These are phyloP conservation scores for Ia io DNA, from an alignment of 2,113 vertebrate species.

Conservation along the genomic window DNA sequence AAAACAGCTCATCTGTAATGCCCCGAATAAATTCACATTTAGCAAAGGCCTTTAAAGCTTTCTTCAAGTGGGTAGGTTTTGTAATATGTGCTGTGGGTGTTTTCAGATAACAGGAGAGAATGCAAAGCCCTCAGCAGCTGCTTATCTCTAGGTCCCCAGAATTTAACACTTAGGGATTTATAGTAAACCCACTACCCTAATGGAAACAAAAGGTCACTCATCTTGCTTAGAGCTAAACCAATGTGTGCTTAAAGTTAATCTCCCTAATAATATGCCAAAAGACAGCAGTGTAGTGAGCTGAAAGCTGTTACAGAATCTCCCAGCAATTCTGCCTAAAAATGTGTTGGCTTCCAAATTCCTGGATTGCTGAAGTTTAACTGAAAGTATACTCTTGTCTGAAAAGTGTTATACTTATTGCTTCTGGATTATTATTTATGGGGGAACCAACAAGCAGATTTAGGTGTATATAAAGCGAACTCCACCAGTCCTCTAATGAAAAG, in stretches of 20 bases:
- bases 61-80: slow-evolving; percentile 13
- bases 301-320: background rate
- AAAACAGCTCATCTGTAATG: background rate
- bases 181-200: slow-evolving; percentile 15
- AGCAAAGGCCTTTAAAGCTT: background rate
- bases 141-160: slow-evolving; percentile 54
- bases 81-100: background rate
- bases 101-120: slow-evolving; percentile 16
- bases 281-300: background rate
- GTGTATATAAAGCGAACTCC: background rate
- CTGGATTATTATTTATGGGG: background rate
- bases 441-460: background rate
- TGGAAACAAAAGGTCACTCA: slow-evolving; percentile 53
- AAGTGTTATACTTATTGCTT: background rate
- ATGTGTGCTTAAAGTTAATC: slow-evolving; percentile 54
- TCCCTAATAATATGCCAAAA: slow-evolving; percentile 47
- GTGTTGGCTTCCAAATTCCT: background rate
- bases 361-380: background rate
- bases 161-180: slow-evolving; percentile 52
- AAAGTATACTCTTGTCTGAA: background rate
- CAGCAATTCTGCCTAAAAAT: background rate
- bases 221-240: slow-evolving; percentile 41
- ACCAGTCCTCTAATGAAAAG: background rate
- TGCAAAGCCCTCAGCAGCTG: background rate
- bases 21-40: background rate